Conservation (phyloP, 64 coral and sea anemone species). For the Stichodactyla mertensii region DNA sequence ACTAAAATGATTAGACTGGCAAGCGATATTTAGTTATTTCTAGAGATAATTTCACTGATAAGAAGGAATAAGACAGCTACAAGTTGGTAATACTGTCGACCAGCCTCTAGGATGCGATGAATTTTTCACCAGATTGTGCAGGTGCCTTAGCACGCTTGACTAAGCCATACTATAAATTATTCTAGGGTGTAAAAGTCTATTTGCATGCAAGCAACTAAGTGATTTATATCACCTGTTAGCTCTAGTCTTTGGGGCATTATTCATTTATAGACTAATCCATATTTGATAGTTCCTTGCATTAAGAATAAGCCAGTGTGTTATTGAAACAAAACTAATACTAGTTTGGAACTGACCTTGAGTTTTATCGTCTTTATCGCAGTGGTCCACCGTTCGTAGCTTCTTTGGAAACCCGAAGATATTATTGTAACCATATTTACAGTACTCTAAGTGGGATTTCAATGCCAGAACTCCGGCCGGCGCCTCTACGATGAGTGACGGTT, state of each 20-base stretch:
- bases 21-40: background rate
- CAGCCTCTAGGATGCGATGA: background rate
- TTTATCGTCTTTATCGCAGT: background rate
- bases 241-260: conserved; percentile 11
- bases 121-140: conserved; percentile 6
- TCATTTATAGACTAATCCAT: conserved; percentile 8
- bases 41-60: background rate
- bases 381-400: background rate
- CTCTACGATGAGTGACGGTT: background rate
- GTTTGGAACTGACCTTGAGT: background rate
- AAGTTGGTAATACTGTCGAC: background rate
- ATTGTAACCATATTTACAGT: background rate
- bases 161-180: conserved; percentile 20
- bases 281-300: background rate
- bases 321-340: background rate
- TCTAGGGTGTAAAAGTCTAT: conserved; percentile 20
- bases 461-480: background rate
- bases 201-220: conserved; percentile 16
- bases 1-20: background rate
- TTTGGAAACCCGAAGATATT: background rate
- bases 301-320: conserved; percentile 8
- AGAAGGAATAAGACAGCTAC: background rate
- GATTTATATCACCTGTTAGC: conserved; percentile 17
- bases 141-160: conserved; percentile 17
- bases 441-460: background rate